These are phyloP conservation scores for Actinostola sp. DNA, from an alignment of 92 coral and sea anemone genomes.

Conservation along the genomic window DNA sequence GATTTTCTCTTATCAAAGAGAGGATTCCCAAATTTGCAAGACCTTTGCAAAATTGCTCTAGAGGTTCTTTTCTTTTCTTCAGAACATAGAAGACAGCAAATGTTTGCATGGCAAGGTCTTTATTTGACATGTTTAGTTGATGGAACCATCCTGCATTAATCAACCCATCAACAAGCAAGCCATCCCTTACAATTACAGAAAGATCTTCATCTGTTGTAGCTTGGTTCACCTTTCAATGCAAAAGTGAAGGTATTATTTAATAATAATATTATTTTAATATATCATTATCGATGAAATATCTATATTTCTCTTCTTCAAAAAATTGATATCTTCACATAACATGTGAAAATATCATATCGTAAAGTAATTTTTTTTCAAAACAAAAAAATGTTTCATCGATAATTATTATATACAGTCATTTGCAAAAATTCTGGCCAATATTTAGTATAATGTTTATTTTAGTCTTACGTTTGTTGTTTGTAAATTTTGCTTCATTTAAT, in stretches of 20 bases:
- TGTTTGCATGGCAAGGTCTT: constrained; percentile 47
- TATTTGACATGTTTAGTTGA: constrained; percentile 28
- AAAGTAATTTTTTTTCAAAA: no score
- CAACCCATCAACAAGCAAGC: constrained; percentile 22
- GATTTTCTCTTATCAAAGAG: no score
- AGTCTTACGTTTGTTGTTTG: no score
- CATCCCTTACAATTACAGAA: constrained; percentile 5
- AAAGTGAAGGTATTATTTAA: constrained; percentile 8
- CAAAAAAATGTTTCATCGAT: no score
- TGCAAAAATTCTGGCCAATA: no score
- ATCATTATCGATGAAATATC: not conserved
- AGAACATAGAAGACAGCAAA: constrained; percentile 20
- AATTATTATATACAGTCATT: no score
- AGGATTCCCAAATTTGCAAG: no score
- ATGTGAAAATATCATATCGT: no score
- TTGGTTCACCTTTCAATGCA: constrained; percentile 21
- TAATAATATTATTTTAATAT: not conserved
- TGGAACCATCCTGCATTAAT: constrained; percentile 49
- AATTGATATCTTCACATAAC: no score
- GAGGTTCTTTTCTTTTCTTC: constrained; percentile 46
- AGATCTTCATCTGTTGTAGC: constrained; percentile 31
- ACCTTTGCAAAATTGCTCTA: constrained; percentile 52
- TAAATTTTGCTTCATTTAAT: no score
- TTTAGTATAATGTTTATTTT: no score
- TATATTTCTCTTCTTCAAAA: not conserved